Evolutionary conservation across 1,140 invertebrate genomes (phyloP).

Genomic region (Drosophila trapezifrons): DNA sequence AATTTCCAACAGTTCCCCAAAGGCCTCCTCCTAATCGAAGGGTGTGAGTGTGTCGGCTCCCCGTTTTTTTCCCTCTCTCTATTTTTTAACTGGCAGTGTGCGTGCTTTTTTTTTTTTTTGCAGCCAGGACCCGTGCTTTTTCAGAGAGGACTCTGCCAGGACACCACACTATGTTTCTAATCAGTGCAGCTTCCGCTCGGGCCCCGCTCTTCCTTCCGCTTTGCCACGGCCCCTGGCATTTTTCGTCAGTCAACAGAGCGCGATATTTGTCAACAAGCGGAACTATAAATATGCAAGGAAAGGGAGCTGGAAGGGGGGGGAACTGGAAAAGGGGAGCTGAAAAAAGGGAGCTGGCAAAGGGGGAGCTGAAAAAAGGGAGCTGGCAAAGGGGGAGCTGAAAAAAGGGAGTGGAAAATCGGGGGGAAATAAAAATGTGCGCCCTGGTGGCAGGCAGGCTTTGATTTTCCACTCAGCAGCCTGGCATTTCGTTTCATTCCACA

Average conservation of each 20-base stretch:
- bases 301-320: conserved; percentile 1
- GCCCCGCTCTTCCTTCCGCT: neutral
- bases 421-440: conserved; percentile 12
- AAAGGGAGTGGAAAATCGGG: too few species aligned
- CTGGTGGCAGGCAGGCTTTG: conserved; percentile 49
- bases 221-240: conserved; percentile 10
- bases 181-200: conserved; percentile 74
- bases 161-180: conserved; percentile 72
- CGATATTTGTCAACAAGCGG: conserved; percentile 81
- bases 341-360: conserved; percentile 5
- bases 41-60: neutral
- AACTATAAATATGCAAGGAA: conserved; percentile 80
- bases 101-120: conserved; percentile 7
- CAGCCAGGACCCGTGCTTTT: conserved; percentile 24
- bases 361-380: conserved; percentile 3
- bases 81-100: conserved; percentile 26
- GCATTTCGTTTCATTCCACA: conserved; percentile 50
- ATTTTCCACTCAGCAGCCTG: conserved; percentile 57
- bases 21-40: neutral
- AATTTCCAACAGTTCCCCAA: neutral
- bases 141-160: conserved; percentile 37
- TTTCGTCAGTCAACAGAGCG: conserved; percentile 69
- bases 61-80: neutral
- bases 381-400: conserved; percentile 5
- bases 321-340: neutral